A percentile compares a stretch with the other conserved stretches of the same genome.
These are phyloP conservation scores for silkworm (Bombyx mori) DNA, from an alignment of 1,140 invertebrate genomes.

Conservation along the genomic window DNA sequence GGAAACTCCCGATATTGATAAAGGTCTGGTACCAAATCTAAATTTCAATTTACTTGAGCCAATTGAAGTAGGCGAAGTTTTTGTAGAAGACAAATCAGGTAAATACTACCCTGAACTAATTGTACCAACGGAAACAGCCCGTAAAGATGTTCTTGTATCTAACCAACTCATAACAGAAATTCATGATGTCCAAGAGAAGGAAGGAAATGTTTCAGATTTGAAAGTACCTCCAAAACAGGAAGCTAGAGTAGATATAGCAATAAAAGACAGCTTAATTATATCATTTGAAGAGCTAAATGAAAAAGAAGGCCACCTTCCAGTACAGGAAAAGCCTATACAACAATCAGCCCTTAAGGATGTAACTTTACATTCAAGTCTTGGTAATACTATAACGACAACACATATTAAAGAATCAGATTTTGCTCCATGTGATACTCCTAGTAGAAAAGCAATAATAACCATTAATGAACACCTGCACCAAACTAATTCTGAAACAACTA, in stretches of 20 bases:
- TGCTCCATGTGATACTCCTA: slow-evolving; percentile 49
- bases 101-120: slow-evolving; percentile 85
- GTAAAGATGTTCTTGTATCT: slow-evolving; percentile 74
- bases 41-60: slow-evolving; percentile 75
- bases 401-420: slow-evolving; percentile 75
- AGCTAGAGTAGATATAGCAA: slow-evolving; percentile 73
- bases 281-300: slow-evolving; percentile 74
- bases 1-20: slow-evolving; percentile 28
- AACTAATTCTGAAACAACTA: slow-evolving; percentile 71
- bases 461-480: slow-evolving; percentile 74
- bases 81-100: slow-evolving; percentile 79
- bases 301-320: slow-evolving; percentile 73
- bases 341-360: slow-evolving; percentile 72
- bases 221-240: slow-evolving; percentile 73
- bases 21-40: slow-evolving; percentile 70
- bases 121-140: slow-evolving; percentile 83
- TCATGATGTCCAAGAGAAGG: slow-evolving; percentile 76
- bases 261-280: slow-evolving; percentile 75
- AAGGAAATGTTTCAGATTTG: slow-evolving; percentile 71
- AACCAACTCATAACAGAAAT: slow-evolving; percentile 76
- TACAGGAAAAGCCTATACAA: slow-evolving; percentile 60
- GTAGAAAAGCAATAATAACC: slow-evolving; percentile 71
- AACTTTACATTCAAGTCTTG: slow-evolving; percentile 73
- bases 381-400: slow-evolving; percentile 71
- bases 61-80: slow-evolving; percentile 76